A percentile compares a stretch with the other conserved stretches of the same genome.
These are phyloP conservation scores for Penaeus monodon DNA, from an alignment of 2,888 invertebrate species.

Conservation along the genomic window DNA sequence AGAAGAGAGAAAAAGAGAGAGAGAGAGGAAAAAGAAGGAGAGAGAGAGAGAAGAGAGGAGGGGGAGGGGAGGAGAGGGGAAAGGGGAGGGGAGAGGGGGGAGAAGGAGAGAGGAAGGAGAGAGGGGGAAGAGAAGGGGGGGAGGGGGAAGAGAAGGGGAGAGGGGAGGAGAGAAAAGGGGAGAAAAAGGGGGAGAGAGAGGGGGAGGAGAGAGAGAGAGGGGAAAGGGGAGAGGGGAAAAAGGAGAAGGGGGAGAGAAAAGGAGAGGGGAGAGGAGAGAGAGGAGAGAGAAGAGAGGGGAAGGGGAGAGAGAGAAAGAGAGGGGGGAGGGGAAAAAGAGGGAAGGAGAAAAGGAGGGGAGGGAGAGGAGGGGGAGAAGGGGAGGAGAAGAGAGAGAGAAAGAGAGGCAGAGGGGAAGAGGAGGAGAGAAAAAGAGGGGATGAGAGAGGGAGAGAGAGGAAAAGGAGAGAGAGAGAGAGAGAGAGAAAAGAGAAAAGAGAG, in stretches of 20 bases:
- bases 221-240: too few relatives aligned
- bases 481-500: too few relatives aligned
- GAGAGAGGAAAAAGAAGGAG: neutral
- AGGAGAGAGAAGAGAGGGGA: neutral
- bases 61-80: neutral
- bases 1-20: too few relatives aligned
- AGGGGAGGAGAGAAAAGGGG: too few relatives aligned
- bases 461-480: too few relatives aligned
- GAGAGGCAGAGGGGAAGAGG: too few relatives aligned
- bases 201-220: too few relatives aligned
- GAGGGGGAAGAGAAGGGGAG: too few relatives aligned
- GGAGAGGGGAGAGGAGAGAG: neutral
- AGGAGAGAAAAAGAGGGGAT: too few relatives aligned
- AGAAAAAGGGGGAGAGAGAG: fast-evolving
- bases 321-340: neutral
- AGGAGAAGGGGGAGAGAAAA: neutral
- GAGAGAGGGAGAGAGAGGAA: too few relatives aligned
- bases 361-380: neutral
- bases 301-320: neutral
- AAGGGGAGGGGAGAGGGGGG: neutral
- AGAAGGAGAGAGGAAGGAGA: neutral
- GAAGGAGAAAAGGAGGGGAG: neutral
- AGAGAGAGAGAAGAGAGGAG: neutral
- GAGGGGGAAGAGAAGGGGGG: neutral
- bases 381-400: too few relatives aligned